Evolutionary conservation across 2,888 invertebrate genomes (phyloP), one percentile per base, ranked within the genome.

Genomic region (Agrilus biguttatus): DNA sequence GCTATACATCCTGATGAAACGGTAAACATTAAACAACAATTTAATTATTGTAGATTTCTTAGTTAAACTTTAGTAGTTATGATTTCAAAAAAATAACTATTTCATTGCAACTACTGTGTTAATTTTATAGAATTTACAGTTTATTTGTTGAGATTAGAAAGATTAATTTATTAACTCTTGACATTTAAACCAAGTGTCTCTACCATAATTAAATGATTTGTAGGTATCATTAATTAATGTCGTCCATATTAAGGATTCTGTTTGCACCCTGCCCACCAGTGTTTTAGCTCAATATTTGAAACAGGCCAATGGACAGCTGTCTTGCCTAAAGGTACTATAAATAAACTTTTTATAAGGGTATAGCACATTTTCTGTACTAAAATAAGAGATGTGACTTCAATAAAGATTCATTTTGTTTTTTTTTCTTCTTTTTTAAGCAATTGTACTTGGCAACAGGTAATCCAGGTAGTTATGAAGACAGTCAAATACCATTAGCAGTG

Each of bases 281-380:
- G 77, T 88, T 56, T 73, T 89, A 52, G 83, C 85, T 38, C 88
- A 89, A 67, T 88, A 86, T 66, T 69, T 89, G 47, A 88, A 89
- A 62, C 86, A 87, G 65, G 83, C 83, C 39, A 83, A 82, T 55
- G 86, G 86, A 36, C 83, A 84, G 58, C 69, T 87, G 45, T 84
- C 85, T 46, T 84, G 83, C 62, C 73, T 89, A 51, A 86, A 88
- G 78, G 87, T 87, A 67, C 66, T 60, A 14, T 7, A 37, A 14
- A 14, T 14, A 53, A 41, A 37, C 19, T 39, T 36, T 34, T 8
- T n/a, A 21, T 21, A 6, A 17, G 17, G 3, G 4, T 4, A 17
- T 17, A 3, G 2, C 17, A 17, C 17, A 17, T 17, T 45, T 40
- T 41, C 3, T 39, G 13, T 19, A 21, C 28, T 13, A 28, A 28